Evolutionary conservation across 2,888 invertebrate genomes (phyloP).

Genomic region (Cyrtodaria siliqua): DNA sequence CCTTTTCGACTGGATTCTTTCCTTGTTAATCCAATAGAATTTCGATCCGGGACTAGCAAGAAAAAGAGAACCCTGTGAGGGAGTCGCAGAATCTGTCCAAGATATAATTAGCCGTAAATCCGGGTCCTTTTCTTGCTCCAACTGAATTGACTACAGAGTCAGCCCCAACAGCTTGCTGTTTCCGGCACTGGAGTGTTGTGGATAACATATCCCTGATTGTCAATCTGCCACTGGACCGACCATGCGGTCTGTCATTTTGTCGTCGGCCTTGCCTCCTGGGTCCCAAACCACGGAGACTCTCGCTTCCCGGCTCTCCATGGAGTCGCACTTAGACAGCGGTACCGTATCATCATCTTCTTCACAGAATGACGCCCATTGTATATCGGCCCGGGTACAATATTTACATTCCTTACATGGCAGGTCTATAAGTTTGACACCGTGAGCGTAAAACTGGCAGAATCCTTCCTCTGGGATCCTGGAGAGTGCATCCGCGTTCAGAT

Average conservation of each 20-base stretch:
- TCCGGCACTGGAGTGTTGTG: too few relatives aligned
- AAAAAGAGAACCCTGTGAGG: background rate
- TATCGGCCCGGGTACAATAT: constrained; percentile 24
- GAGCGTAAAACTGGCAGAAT: background rate
- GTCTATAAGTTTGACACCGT: too few relatives aligned
- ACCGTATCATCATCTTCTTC: constrained; percentile 24
- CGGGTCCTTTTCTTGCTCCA: background rate
- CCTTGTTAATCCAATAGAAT: constrained; percentile 11
- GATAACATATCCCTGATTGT: background rate
- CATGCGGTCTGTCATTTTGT: background rate
- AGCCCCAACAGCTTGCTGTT: too few relatives aligned
- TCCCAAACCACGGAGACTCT: background rate
- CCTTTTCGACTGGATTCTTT: background rate
- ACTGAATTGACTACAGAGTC: background rate
- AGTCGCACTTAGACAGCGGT: background rate
- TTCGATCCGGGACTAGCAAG: background rate
- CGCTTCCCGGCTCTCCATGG: background rate
- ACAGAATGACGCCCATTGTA: constrained; percentile 12
- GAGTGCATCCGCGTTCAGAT: constrained; percentile 33
- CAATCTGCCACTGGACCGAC: background rate
- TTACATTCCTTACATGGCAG: constrained; percentile 17
- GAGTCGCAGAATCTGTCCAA: background rate
- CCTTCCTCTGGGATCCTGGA: constrained; percentile 2
- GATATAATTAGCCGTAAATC: background rate
- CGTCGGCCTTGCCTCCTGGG: too few relatives aligned